A percentile compares a stretch with the other conserved stretches of the same genome.
Conservation (phyloP, 1,140 invertebrate species). For the Bilobella aurantiaca region DNA sequence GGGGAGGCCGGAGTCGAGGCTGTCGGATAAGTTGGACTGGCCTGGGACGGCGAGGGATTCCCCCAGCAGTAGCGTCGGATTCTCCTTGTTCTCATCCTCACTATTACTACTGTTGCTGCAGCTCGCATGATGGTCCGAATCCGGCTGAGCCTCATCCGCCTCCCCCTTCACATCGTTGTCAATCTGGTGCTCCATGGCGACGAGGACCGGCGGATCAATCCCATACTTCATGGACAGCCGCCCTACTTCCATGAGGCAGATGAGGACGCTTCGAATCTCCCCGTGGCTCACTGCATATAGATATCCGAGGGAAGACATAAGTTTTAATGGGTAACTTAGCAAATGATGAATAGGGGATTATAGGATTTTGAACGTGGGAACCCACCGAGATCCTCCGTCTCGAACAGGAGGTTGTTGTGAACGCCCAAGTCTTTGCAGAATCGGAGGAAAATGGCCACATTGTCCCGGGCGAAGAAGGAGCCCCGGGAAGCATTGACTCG, state of each 20-base stretch:
- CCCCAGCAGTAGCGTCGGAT: too few relatives aligned
- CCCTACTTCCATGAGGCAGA: slow-evolving; percentile 79
- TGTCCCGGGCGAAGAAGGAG: slow-evolving; percentile 84
- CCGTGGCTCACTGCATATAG: slow-evolving; percentile 57
- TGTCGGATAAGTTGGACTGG: too few relatives aligned
- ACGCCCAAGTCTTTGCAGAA: slow-evolving; percentile 79
- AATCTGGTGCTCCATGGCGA: slow-evolving; percentile 82
- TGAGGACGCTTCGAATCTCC: slow-evolving; percentile 68
- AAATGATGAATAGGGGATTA: too few relatives aligned
- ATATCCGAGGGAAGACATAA: neutral
- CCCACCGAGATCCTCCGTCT: slow-evolving; percentile 82
- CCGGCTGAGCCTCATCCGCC: too few relatives aligned
- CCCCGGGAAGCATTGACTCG: slow-evolving; percentile 21
- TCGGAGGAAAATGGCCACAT: slow-evolving; percentile 84
- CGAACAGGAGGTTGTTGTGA: slow-evolving; percentile 78
- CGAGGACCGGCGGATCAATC: slow-evolving; percentile 74
- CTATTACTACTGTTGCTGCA: neutral
- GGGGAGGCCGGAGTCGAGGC: too few relatives aligned
- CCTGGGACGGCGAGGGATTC: too few relatives aligned
- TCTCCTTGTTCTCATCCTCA: slow-evolving; percentile 28
- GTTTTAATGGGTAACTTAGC: slow-evolving; percentile 21
- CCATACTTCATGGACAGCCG: slow-evolving; percentile 62
- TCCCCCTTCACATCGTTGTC: slow-evolving; percentile 60
- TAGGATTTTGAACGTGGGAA: too few relatives aligned
- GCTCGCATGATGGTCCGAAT: slow-evolving; percentile 10